Conservation (phyloP, 2,888 invertebrate species). For the Aromia moschata region DNA sequence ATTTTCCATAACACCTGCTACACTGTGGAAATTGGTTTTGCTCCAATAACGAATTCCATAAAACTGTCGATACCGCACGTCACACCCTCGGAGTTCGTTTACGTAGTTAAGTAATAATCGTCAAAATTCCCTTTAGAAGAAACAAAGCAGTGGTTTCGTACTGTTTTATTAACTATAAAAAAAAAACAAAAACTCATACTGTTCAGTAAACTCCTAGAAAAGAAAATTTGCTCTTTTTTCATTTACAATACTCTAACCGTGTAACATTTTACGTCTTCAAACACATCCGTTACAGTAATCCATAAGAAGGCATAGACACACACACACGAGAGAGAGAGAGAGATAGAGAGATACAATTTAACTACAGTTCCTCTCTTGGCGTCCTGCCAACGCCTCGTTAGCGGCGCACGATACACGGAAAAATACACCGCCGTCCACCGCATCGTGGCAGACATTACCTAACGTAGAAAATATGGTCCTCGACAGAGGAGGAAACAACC, state of each 20-base stretch:
- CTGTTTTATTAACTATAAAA: background rate
- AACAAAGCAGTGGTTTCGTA: background rate
- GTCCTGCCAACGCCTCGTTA: background rate
- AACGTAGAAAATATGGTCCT: slow-evolving; percentile 2
- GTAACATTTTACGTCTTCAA: background rate
- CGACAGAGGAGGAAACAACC: slow-evolving; percentile 5
- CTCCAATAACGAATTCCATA: too few species aligned
- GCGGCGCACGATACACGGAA: background rate
- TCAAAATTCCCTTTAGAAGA: background rate
- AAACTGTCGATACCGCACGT: too few species aligned
- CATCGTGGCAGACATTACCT: background rate
- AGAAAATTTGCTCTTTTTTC: too few species aligned
- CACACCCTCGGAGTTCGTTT: slow-evolving; percentile 16
- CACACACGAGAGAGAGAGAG: background rate
- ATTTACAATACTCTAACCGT: too few species aligned
- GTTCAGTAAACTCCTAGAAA: background rate
- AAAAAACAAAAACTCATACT: background rate
- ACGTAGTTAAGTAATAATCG: slow-evolving; percentile 23
- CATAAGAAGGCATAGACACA: background rate
- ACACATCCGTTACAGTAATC: background rate
- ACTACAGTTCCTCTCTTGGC: background rate
- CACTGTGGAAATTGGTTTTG: too few species aligned
- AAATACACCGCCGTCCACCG: background rate
- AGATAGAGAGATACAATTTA: background rate
- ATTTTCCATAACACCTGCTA: too few species aligned